phyloP scores from a whole-genome alignment of 2,113 vertebrate species.

The Xenopus borealis region DNA sequence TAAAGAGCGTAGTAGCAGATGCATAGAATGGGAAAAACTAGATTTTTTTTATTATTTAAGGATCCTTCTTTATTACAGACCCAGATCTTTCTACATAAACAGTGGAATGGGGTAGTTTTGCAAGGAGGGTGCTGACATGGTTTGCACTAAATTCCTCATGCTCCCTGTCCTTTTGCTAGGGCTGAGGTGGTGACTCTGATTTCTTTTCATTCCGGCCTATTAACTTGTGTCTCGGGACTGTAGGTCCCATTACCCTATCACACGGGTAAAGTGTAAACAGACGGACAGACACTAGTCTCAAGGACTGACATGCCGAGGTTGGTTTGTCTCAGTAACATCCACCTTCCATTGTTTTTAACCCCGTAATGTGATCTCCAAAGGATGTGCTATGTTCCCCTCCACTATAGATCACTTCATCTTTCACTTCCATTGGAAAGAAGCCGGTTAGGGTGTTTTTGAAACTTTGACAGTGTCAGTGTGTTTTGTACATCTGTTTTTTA shows the following conservation, averaged over 20 bases:
- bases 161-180: not conserved
- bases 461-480: not conserved
- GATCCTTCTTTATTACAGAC: not conserved
- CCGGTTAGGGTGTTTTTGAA: no score
- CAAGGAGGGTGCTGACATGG: not conserved
- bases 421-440: not conserved
- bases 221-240: slow-evolving; percentile 19
- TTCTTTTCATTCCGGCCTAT: slow-evolving; percentile 37
- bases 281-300: not conserved
- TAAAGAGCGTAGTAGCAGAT: not conserved
- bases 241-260: not conserved
- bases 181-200: not conserved
- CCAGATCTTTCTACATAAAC: not conserved
- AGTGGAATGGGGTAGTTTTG: not conserved
- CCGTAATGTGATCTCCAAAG: not conserved
- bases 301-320: not conserved
- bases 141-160: not conserved
- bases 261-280: not conserved
- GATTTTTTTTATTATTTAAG: not conserved
- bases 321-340: not conserved
- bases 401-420: not conserved
- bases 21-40: not conserved
- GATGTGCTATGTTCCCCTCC: not conserved
- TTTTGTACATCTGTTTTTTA: not conserved
- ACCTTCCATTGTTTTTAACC: not conserved